phyloP scores from a whole-genome alignment of 2,888 invertebrate species.

The Lasioglossum morio region DNA sequence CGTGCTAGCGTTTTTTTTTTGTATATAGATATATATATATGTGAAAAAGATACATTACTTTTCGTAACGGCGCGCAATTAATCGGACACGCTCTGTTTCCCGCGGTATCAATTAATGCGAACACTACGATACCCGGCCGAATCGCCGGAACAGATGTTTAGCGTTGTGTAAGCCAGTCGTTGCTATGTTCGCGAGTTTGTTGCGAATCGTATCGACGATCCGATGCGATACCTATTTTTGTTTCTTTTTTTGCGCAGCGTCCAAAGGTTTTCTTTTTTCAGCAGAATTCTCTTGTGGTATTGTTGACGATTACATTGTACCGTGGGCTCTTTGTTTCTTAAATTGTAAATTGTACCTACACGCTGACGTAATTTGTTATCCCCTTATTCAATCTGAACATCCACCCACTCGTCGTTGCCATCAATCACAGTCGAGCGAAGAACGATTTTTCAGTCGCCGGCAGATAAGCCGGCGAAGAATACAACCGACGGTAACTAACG shows the following conservation, averaged over 20 bases:
- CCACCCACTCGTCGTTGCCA: background rate
- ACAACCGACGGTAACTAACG: background rate
- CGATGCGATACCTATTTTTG: background rate
- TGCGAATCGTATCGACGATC: background rate
- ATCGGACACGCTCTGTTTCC: conserved; percentile 42
- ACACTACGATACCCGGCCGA: background rate
- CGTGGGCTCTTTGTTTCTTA: conserved; percentile 8
- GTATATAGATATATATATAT: background rate
- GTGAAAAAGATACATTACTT: conserved; percentile 20
- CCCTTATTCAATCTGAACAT: background rate
- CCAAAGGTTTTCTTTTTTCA: background rate
- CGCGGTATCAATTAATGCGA: conserved; percentile 21
- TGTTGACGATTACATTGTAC: background rate
- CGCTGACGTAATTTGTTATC: background rate
- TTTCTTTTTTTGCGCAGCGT: background rate
- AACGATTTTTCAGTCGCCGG: conserved; percentile 5
- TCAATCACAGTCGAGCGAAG: background rate
- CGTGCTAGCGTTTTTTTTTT: background rate
- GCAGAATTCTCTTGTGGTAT: background rate
- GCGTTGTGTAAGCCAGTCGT: background rate
- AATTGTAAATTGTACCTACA: background rate
- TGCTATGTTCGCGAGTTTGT: background rate
- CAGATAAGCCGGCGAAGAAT: conserved; percentile 4
- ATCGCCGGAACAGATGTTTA: background rate
- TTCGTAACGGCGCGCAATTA: conserved; percentile 21